Percentiles rank a stretch among this genome's conserved stretches.
These are phyloP conservation scores for Cryptotermes secundus DNA, from an alignment of 1,140 invertebrate species.

Conservation along the genomic window DNA sequence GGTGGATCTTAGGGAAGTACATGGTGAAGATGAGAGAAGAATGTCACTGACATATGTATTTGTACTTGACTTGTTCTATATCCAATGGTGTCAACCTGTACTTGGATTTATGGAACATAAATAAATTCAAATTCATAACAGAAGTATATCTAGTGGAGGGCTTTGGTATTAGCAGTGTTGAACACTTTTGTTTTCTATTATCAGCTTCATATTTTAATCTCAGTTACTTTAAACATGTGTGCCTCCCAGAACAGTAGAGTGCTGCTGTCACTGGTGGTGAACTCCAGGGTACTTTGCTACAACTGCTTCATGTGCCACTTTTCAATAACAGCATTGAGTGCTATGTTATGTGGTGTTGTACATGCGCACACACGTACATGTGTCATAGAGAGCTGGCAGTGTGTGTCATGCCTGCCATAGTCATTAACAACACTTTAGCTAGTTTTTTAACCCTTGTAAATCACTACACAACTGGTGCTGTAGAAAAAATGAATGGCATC, in stretches of 20 bases:
- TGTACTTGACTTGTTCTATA: no score
- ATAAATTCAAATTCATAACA: no score
- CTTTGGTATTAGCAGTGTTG: no score
- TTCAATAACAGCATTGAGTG: neutral
- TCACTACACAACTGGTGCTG: neutral
- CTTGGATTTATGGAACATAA: no score
- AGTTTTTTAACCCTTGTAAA: neutral
- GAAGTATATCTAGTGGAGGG: no score
- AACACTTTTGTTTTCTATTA: no score
- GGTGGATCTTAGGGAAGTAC: no score
- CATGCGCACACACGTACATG: neutral
- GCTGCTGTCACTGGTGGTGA: neutral
- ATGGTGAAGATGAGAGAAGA: no score
- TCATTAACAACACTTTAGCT: neutral
- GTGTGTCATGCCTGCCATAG: neutral
- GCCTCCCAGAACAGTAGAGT: neutral
- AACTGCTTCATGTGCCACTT: neutral
- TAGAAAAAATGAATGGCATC: neutral
- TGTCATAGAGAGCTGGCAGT: neutral
- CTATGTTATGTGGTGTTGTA: neutral
- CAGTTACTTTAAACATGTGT: no score
- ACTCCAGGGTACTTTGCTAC: neutral
- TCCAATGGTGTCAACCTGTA: no score
- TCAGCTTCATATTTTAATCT: no score
- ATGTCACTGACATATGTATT: no score